Evolutionary conservation across 2,797 vertebrate genomes (phyloP).

Genomic region (Chelonia mydas): DNA sequence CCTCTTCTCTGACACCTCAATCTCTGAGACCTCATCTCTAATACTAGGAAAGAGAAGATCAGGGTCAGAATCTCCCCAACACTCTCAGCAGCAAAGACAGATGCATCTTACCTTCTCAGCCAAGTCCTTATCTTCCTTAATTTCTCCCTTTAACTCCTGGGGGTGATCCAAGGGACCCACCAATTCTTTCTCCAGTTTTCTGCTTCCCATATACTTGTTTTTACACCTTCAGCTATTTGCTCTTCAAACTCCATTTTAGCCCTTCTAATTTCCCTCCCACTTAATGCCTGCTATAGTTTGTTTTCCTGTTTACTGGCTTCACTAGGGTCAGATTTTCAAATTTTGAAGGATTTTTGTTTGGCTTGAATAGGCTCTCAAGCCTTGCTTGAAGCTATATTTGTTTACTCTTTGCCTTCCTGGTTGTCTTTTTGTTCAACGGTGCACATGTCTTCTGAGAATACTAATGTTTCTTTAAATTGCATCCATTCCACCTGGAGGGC

Average conservation of each 20-base stretch:
- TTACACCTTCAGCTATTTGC: neutral
- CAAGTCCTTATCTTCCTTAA: neutral
- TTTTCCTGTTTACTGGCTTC: neutral
- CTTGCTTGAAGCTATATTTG: neutral
- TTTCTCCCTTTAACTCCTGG: neutral
- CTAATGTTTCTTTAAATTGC: neutral
- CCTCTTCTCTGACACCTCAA: neutral
- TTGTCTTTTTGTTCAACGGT: neutral
- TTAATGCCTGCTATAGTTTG: neutral
- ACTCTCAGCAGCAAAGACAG: neutral
- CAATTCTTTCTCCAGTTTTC: neutral
- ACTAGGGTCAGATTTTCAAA: neutral
- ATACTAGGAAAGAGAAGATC: neutral
- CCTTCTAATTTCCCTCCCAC: neutral
- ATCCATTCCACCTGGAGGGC: neutral
- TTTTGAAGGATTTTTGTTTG: neutral
- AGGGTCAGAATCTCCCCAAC: neutral
- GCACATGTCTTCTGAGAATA: neutral
- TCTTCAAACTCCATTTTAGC: neutral
- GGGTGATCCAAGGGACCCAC: neutral
- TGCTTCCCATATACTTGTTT: neutral
- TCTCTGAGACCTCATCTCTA: neutral
- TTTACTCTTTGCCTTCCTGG: neutral
- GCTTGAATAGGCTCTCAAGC: neutral
- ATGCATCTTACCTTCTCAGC: neutral